Conservation (phyloP, 2,888 invertebrate species). For the Leucoma salicis region DNA sequence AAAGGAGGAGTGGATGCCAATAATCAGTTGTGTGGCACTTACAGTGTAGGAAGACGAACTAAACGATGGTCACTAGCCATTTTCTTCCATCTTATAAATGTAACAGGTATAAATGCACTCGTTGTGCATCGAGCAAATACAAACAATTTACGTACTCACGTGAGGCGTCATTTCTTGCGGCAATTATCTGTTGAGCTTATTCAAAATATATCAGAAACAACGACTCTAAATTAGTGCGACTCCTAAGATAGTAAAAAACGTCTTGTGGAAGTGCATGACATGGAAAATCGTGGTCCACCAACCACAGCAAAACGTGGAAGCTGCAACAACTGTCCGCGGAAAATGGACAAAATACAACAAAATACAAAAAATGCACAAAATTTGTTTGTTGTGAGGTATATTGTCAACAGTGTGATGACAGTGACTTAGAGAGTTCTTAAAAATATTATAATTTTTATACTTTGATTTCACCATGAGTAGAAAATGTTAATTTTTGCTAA, state of each 20-base stretch:
- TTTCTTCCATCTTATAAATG: not conserved
- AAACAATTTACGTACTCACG: not conserved
- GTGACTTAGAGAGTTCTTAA: not conserved
- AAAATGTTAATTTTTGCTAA: not conserved
- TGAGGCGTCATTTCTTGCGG: conserved; percentile 1
- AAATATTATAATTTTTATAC: not conserved
- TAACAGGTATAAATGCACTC: not conserved
- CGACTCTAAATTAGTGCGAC: not conserved
- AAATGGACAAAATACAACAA: conserved; percentile 13
- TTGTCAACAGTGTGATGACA: conserved; percentile 8
- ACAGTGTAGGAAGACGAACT: conserved; percentile 5
- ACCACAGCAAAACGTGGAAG: not conserved
- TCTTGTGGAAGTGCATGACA: not conserved
- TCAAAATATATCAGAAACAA: not conserved
- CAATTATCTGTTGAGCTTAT: conserved; percentile 7
- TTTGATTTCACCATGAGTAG: not conserved
- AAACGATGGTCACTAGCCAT: not conserved
- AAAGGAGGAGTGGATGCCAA: conserved; percentile 8
- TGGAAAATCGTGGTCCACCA: not conserved
- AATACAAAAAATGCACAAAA: conserved; percentile 11
- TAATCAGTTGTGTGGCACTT: not conserved
- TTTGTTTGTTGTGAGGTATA: conserved; percentile 11
- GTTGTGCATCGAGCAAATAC: conserved; percentile 1
- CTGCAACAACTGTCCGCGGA: not conserved
- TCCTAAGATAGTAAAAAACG: not conserved